Evolutionary conservation across 2,888 invertebrate genomes (phyloP).

Genomic region (Diarsia mendica): DNA sequence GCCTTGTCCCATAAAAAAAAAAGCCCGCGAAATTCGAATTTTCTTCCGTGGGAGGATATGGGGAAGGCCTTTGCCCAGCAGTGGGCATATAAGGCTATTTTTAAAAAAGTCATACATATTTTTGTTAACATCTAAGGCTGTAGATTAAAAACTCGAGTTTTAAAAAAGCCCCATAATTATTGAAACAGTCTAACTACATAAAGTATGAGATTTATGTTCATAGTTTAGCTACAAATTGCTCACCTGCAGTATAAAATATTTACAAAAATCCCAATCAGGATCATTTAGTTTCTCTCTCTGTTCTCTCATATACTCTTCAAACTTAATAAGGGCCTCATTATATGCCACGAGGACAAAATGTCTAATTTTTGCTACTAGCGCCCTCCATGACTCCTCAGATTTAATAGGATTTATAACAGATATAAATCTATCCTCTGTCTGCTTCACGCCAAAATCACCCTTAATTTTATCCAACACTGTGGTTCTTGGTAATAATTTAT

Average conservation of each 20-base stretch:
- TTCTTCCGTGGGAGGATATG: too few species aligned
- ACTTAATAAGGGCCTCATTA: conserved; percentile 95
- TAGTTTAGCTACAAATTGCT: conserved; percentile 34
- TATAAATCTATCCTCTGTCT: conserved; percentile 95
- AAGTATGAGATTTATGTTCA: neutral
- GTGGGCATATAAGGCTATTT: too few species aligned
- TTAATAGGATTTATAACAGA: conserved; percentile 97
- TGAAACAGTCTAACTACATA: neutral
- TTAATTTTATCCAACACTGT: conserved; percentile 98
- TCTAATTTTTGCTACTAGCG: conserved; percentile 95
- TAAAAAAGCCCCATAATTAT: neutral
- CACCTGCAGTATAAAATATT: conserved; percentile 97
- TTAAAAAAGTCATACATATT: too few species aligned
- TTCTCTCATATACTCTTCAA: conserved; percentile 97
- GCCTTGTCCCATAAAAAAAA: too few species aligned
- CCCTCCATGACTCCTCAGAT: conserved; percentile 97
- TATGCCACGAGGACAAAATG: conserved; percentile 96
- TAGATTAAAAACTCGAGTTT: neutral
- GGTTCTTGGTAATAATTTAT: conserved; percentile 97
- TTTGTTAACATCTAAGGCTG: neutral
- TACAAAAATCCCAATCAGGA: conserved; percentile 97
- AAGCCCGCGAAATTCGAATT: too few species aligned
- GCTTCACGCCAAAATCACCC: conserved; percentile 97
- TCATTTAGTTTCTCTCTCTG: conserved; percentile 97
- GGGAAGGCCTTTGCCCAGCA: too few species aligned